phyloP scores from a whole-genome alignment of 2,888 invertebrate genomes.

The Drosophila engyochracea region DNA sequence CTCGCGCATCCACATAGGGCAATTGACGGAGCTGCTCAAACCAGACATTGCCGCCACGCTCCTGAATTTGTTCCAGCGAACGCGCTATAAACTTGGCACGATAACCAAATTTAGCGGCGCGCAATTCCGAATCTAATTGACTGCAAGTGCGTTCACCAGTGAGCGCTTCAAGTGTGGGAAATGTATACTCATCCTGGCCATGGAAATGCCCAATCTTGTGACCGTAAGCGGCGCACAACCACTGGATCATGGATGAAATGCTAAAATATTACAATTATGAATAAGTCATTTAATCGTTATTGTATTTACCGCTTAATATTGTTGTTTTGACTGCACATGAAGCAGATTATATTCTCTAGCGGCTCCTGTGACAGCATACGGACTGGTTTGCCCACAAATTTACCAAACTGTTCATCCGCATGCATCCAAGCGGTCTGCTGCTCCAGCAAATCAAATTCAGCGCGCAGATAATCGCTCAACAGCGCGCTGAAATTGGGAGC shows the following conservation, averaged over 20 bases:
- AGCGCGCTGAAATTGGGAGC: slow-evolving; percentile 86
- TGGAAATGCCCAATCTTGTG: slow-evolving; percentile 89
- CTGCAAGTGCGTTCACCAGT: slow-evolving; percentile 26
- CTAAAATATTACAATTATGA: slow-evolving; percentile 85
- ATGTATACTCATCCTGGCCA: slow-evolving; percentile 90
- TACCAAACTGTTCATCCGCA: slow-evolving; percentile 90
- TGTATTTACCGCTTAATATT: slow-evolving; percentile 92
- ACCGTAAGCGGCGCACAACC: slow-evolving; percentile 93
- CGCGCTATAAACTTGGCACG: slow-evolving; percentile 94
- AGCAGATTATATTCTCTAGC: slow-evolving; percentile 96
- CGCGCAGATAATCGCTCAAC: slow-evolving; percentile 91
- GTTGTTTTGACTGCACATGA: slow-evolving; percentile 99
- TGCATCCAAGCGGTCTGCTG: slow-evolving; percentile 91
- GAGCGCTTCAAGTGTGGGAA: slow-evolving; percentile 91
- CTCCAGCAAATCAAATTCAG: slow-evolving; percentile 90
- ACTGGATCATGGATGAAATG: slow-evolving; percentile 96
- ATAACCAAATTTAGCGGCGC: slow-evolving; percentile 93
- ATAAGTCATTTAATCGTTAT: neutral
- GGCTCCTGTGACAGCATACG: slow-evolving; percentile 96
- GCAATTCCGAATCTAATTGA: slow-evolving; percentile 90
- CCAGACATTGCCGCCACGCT: slow-evolving; percentile 91
- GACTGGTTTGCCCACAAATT: slow-evolving; percentile 90
- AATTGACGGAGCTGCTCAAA: slow-evolving; percentile 88
- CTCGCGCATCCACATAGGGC: slow-evolving; percentile 90
- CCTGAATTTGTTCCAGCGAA: slow-evolving; percentile 89